phyloP scores from a whole-genome alignment of 2,888 invertebrate species.

The Spisula solida region DNA sequence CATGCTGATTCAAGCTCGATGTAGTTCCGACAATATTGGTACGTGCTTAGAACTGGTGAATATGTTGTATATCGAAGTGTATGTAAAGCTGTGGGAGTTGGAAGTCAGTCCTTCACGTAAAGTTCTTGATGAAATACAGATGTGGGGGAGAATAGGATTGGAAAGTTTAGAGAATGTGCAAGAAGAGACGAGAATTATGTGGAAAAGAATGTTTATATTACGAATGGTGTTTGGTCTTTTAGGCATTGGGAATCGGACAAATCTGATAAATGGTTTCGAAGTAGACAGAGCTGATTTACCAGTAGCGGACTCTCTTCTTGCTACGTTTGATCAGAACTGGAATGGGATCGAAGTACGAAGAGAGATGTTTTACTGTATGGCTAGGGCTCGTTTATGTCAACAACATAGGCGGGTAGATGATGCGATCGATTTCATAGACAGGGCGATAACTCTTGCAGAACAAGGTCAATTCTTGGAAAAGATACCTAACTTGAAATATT shows the following conservation, averaged over 20 bases:
- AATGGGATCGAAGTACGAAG: slow-evolving; percentile 61
- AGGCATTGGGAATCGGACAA: slow-evolving; percentile 66
- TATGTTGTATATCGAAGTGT: slow-evolving; percentile 65
- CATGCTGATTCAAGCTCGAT: slow-evolving; percentile 58
- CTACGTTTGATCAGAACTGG: slow-evolving; percentile 36
- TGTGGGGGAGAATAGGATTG: slow-evolving; percentile 62
- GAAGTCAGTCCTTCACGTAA: slow-evolving; percentile 51
- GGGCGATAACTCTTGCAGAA: slow-evolving; percentile 38
- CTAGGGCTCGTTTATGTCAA: slow-evolving; percentile 53
- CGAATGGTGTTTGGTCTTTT: slow-evolving; percentile 69
- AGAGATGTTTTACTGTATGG: slow-evolving; percentile 69
- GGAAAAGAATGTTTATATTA: slow-evolving; percentile 68
- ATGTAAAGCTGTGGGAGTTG: slow-evolving; percentile 64
- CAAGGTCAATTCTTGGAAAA: slow-evolving; percentile 41
- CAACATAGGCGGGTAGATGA: background rate
- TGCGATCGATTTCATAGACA: slow-evolving; percentile 28
- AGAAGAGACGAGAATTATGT: slow-evolving; percentile 50
- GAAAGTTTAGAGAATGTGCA: slow-evolving; percentile 52
- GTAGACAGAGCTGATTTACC: slow-evolving; percentile 25
- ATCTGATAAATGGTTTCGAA: slow-evolving; percentile 46
- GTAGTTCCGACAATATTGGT: slow-evolving; percentile 48
- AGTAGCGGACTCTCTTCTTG: slow-evolving; percentile 47
- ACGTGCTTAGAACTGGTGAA: slow-evolving; percentile 64
- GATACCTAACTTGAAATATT: slow-evolving; percentile 28
- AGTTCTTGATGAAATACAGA: slow-evolving; percentile 44